Evolutionary conservation across 2,888 invertebrate species (phyloP).

Genomic region (Drosophila picticornis): DNA sequence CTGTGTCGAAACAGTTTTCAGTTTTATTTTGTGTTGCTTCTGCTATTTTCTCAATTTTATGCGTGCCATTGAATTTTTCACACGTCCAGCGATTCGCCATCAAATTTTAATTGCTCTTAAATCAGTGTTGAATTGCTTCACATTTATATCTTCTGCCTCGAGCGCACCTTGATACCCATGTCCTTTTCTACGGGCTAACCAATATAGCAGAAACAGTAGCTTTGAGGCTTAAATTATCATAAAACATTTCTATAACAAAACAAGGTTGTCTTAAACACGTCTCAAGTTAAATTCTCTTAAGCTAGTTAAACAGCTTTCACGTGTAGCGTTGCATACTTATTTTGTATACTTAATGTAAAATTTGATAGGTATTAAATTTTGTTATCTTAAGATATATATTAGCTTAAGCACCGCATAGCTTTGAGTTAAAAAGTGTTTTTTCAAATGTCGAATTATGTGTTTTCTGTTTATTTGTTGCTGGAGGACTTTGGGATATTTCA

Average conservation of each 20-base stretch:
- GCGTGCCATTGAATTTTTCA: slow-evolving; percentile 6
- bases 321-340: neutral
- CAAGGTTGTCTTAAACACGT: neutral
- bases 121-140: slow-evolving; percentile 28
- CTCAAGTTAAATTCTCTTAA: neutral
- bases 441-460: neutral
- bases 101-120: slow-evolving; percentile 55
- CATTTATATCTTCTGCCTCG: slow-evolving; percentile 6
- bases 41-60: neutral
- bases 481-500: neutral
- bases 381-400: neutral
- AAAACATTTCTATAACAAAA: neutral
- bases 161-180: slow-evolving; percentile 14
- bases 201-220: neutral
- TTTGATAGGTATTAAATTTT: neutral
- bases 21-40: slow-evolving; percentile 1
- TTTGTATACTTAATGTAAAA: neutral
- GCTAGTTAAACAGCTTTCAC: neutral
- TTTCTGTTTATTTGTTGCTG: neutral
- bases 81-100: slow-evolving; percentile 44
- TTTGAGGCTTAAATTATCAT: neutral
- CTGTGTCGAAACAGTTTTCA: slow-evolving; percentile 10
- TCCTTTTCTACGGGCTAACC: neutral
- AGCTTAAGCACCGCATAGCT: no score
- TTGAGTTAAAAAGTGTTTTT: neutral